These are phyloP conservation scores for Gadopsis marmoratus DNA, from an alignment of 2,797 vertebrate species.

Conservation along the genomic window DNA sequence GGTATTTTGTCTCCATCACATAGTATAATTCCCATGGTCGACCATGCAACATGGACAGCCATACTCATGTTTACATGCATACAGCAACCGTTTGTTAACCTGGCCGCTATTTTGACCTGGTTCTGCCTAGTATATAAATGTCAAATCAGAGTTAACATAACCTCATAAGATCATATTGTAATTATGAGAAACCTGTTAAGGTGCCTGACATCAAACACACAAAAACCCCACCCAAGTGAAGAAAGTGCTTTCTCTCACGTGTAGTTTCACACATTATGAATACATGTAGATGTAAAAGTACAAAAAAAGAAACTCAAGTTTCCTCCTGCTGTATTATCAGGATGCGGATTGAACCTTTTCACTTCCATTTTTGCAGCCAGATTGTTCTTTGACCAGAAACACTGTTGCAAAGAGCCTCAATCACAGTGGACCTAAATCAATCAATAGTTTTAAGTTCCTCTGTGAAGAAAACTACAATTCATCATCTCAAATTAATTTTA, in stretches of 20 bases:
- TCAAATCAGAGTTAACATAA: background rate
- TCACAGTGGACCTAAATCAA: constrained; percentile 1
- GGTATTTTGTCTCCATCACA: background rate
- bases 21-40: background rate
- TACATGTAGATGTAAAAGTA: background rate
- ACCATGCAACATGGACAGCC: constrained; percentile 11
- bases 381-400: background rate
- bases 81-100: constrained; percentile 4
- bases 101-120: background rate
- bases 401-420: background rate
- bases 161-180: background rate
- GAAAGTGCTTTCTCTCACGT: constrained; percentile 11
- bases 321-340: constrained; percentile 9
- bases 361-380: constrained; percentile 7
- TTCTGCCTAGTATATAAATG: background rate
- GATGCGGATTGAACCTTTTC: constrained; percentile 5
- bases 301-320: background rate
- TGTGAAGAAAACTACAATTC: constrained; percentile 1
- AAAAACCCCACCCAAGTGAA: background rate
- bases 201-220: constrained; percentile 4
- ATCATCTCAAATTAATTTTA: constrained; percentile 21
- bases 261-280: constrained; percentile 10
- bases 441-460: constrained; percentile 3
- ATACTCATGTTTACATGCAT: constrained; percentile 9
- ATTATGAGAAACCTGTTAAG: background rate